Evolutionary conservation across 2,113 vertebrate species (phyloP), one percentile per base, ranked within the genome.

Genomic region (Onychostoma macrolepis): DNA sequence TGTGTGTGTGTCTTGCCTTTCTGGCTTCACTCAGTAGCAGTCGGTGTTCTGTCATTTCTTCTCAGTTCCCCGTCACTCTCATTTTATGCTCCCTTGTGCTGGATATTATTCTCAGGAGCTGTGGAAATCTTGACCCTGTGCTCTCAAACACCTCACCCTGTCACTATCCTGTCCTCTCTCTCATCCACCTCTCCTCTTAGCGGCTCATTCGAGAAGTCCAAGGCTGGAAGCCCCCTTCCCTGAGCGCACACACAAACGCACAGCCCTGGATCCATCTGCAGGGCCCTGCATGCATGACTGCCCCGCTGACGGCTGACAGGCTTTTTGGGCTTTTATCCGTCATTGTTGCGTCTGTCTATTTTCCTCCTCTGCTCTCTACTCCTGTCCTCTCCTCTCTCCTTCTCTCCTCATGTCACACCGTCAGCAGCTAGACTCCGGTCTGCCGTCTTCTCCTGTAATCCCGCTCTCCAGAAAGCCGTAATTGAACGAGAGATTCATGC

Each of bases 301-400:
- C 93, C 80, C 94, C 92, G 94, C 93, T 90, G 89, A 92, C 90
- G 92, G 92, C 91, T 96, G 95, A 95, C 94, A 94, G 93, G 92
- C 93, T 93, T 93, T 94, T 95, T 94, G 94, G 93, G 93, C 95
- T 95, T 89, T 94, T 95, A 94, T 92, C 93, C 91, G 86, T 91
- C 92, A 92, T 90, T 90, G 91, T 92, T 92, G 87, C 90, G 91
- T 90, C 91, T 93, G 92, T 94, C 92, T 93, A 92, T 92, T 93
- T 90, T 91, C 92, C 92, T 92, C 90, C 93, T 92, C 92, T 93
- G 91, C 89, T 89, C 89, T 89, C 85, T 90, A 83, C 87, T 90
- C 88, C 82, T 87, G 86, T 90, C 63, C 24, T 41, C 53, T 26
- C 19, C 26, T 80, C 86, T 71, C 53, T 61, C 50, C 67, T 71